Evolutionary conservation across 2,888 invertebrate genomes (phyloP), one percentile per base, ranked within the genome.

Genomic region (Pristionchus fissidentatus): DNA sequence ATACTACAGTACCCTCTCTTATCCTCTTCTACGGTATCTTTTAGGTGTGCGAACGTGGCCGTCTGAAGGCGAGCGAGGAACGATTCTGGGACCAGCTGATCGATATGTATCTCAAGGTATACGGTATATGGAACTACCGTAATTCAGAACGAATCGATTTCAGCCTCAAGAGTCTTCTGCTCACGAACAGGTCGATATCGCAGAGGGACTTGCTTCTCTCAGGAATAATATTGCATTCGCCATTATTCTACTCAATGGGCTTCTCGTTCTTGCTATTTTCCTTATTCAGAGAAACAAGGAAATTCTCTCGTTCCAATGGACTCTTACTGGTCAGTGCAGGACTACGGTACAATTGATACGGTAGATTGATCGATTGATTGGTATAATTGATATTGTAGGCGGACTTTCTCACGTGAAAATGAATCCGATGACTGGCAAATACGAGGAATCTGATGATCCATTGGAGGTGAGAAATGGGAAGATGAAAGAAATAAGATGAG

Each of bases 281-380:
- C 95, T 98, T 93, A 95, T 99, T 93, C 98, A 98, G 94, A 95
- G 97, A 94, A 97, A 98, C 95, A 97, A 97, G 95, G 97, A 97
- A 94, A 95, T 95, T 93, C 95, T 98, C 91, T 97, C 97, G 94
- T 94, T 97, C 93, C 96, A 96, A 93, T 97, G 97, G 97, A 81
- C 62, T 57, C 85, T 86, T 26, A 35, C 73, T 26, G 85, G 87
- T 85, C 8, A 62, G 81, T 35, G 19, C 19, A 43, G 3, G 41
- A 55, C 29, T n/a, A 19, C 22, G 35, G 13, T 26, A 29, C 55
- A 41, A 38, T 49, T 15, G 8, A 35, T 49, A 3, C 46, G 8
- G 7, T 38, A 49, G 26, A 5, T n/a, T 66, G 8, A 32, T 66
- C 29, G 4, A 26, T 49, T 41, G 7, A 46, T 75, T 41, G 41